These are phyloP conservation scores for Dromococcyx pavoninus DNA, from an alignment of 2,797 vertebrate species.

Conservation along the genomic window DNA sequence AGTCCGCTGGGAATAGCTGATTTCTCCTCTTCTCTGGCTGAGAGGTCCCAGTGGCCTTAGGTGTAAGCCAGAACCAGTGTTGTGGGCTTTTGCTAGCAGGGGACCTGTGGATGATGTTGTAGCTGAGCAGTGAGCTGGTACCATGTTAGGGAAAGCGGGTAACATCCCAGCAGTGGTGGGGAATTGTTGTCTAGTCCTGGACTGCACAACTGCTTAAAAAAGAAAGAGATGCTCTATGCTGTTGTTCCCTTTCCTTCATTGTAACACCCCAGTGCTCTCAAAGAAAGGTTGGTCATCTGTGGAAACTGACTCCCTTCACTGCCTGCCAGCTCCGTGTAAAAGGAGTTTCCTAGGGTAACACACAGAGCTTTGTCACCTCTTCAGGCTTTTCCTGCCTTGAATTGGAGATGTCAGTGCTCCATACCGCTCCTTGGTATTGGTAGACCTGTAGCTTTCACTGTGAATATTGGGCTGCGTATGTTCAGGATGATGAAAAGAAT, in stretches of 20 bases:
- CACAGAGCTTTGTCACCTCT: not conserved
- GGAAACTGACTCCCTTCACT: not conserved
- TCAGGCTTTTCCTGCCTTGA: not conserved
- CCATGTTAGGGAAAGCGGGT: not conserved
- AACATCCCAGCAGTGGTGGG: not conserved
- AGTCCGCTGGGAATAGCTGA: not conserved
- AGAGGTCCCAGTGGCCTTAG: not conserved
- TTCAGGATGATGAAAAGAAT: not conserved
- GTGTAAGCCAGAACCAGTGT: not conserved
- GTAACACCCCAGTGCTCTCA: not conserved
- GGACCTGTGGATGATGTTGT: not conserved
- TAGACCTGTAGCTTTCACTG: not conserved
- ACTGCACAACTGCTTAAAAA: not conserved
- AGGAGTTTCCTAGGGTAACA: not conserved
- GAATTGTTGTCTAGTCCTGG: not conserved
- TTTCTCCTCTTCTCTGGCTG: not conserved
- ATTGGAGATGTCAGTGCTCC: not conserved
- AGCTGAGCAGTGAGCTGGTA: not conserved
- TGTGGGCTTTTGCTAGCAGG: not conserved
- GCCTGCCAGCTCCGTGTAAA: not conserved
- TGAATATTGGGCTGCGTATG: not conserved
- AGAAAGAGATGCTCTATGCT: fast-evolving
- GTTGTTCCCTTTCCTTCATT: not conserved
- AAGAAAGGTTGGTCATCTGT: not conserved
- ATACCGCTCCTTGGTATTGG: not conserved